Base-by-base conservation (phyloP, 92 coral and sea anemone genomes). In the Heliopora coerulea region DNA sequence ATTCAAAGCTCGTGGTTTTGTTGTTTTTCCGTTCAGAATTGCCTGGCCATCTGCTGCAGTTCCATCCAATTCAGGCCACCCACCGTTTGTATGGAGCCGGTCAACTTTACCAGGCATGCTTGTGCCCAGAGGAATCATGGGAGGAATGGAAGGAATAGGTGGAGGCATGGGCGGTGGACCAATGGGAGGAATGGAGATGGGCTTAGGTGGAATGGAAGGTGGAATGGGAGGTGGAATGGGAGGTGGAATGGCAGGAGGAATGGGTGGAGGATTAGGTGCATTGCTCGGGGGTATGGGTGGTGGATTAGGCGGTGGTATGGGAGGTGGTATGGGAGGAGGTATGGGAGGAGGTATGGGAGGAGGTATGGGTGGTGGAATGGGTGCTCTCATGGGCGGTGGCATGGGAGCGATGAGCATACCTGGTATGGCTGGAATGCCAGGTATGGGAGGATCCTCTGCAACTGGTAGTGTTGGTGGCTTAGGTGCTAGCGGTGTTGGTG, bases 41-140 rank as follows among this genome's bases (percentile, higher is more conserved):
- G 63, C 77, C 1, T 70, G 77, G 77, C 77, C 77, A 26, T 70
- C 77, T 33, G 77, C 77, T 0, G 0, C 30, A 0, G 25, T 70
- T 50, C 62, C 62, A 0, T 31, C 63, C 8, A 33, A 54, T 49
- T 19, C 33, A 2, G 77, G 77, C 33, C 63, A 69, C 30, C 61
- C 32, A 27, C 77, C 77, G 6, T 70, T 70, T 54, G 49, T 70
- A n/a, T 70, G 77, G 77, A 70, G 31, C 54, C 40, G 77, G 1
- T 70, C 77, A 2, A 54, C 63, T 39, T 23, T 70, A 15, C 77
- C 77, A 27, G 40, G 40, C 12, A 33, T 70, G 63, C 50, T 70
- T 17, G 49, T 70, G 32, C 77, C 62, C 0, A 29, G 77, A 28
- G 77, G 77, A 40, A 52, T 70, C 20, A 69, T 69, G 76, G 56